These are phyloP conservation scores for Lasiommata megera DNA, from an alignment of 2,888 invertebrate species.

Conservation along the genomic window DNA sequence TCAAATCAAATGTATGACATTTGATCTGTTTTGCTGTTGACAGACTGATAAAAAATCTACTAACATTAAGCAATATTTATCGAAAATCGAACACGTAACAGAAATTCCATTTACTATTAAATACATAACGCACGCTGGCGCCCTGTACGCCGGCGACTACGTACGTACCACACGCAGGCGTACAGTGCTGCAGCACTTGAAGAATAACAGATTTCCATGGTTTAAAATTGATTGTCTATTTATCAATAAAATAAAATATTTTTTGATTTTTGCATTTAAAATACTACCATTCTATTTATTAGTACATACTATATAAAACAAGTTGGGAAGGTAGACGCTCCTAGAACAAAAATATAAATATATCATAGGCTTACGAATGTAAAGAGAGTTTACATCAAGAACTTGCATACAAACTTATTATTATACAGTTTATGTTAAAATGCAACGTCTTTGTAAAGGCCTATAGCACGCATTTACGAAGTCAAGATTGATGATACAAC, in stretches of 20 bases:
- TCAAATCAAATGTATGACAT: slow-evolving; percentile 81
- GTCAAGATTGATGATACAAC: slow-evolving; percentile 74
- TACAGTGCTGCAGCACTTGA: slow-evolving; percentile 60
- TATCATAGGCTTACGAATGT: slow-evolving; percentile 72
- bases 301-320: slow-evolving; percentile 77
- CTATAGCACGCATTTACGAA: slow-evolving; percentile 61
- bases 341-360: slow-evolving; percentile 76
- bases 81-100: slow-evolving; percentile 77
- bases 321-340: slow-evolving; percentile 71
- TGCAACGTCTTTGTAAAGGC: slow-evolving; percentile 67
- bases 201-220: slow-evolving; percentile 63
- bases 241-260: slow-evolving; percentile 62
- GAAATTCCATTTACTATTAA: slow-evolving; percentile 70
- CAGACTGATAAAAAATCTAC: slow-evolving; percentile 79
- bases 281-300: slow-evolving; percentile 64
- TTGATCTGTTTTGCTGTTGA: slow-evolving; percentile 73
- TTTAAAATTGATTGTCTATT: slow-evolving; percentile 66
- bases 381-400: slow-evolving; percentile 77
- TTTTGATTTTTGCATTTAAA: slow-evolving; percentile 64
- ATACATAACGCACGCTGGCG: slow-evolving; percentile 57
- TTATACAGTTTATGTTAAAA: slow-evolving; percentile 74
- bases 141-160: slow-evolving; percentile 30
- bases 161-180: slow-evolving; percentile 14
- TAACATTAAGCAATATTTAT: slow-evolving; percentile 79
- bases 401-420: slow-evolving; percentile 74